Conservation (phyloP, 2,113 vertebrate genomes). For the Eidolon helvum region DNA sequence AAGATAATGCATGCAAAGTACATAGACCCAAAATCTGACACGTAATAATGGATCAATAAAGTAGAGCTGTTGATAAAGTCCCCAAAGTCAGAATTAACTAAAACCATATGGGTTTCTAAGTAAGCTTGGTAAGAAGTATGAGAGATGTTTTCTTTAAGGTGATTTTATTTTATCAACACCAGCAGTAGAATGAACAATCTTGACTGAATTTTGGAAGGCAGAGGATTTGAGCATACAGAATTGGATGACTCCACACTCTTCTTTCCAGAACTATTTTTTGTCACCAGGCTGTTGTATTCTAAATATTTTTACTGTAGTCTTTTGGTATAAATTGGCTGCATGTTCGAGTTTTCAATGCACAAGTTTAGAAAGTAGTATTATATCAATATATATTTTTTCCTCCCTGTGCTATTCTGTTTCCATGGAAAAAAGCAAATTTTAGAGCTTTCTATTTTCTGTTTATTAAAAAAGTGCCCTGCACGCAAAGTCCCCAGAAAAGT, state of each 20-base stretch:
- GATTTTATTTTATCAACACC: neutral
- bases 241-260: neutral
- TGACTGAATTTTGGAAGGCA: neutral
- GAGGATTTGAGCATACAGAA: neutral
- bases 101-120: neutral
- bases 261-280: constrained; percentile 11
- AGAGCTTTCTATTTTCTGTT: neutral
- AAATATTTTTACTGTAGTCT: neutral
- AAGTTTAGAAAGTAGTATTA: neutral
- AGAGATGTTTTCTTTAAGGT: neutral
- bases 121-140: neutral
- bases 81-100: neutral
- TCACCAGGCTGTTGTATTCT: neutral
- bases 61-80: neutral
- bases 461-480: constrained; percentile 12
- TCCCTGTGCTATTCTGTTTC: neutral
- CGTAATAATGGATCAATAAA: neutral
- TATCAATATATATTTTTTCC: neutral
- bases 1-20: neutral
- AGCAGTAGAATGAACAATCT: neutral
- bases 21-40: neutral
- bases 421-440: constrained; percentile 12
- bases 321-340: neutral
- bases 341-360: neutral
- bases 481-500: neutral